Conservation (phyloP, 1,140 invertebrate genomes). For the Phthorimaea operculella region DNA sequence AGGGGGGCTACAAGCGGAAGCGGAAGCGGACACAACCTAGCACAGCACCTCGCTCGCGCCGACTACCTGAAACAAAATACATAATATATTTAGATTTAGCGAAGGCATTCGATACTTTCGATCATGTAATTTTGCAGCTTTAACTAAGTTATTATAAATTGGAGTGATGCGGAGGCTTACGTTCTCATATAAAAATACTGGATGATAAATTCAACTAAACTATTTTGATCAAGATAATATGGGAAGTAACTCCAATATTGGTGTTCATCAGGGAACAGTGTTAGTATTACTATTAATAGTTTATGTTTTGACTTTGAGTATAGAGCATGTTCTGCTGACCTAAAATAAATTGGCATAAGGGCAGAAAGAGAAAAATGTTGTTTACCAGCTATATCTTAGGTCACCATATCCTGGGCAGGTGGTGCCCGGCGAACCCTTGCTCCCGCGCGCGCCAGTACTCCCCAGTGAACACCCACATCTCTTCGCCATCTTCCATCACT, state of each 20-base stretch:
- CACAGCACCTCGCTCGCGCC: conserved; percentile 46
- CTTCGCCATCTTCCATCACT: conserved; percentile 36
- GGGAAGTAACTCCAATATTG: not conserved
- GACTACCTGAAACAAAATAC: conserved; percentile 26
- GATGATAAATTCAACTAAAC: too few relatives aligned
- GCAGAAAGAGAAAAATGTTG: too few relatives aligned
- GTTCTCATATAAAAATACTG: not conserved
- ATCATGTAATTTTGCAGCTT: not conserved
- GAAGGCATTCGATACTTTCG: not conserved
- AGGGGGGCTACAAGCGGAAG: conserved; percentile 17
- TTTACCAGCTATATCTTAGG: conserved; percentile 22
- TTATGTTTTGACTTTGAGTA: too few relatives aligned
- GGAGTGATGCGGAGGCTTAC: not conserved
- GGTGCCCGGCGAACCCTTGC: conserved; percentile 34
- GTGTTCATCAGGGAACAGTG: not conserved
- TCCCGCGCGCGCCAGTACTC: conserved; percentile 55
- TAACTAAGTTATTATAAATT: not conserved
- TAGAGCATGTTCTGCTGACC: too few relatives aligned
- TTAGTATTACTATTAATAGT: not conserved
- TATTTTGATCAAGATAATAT: not conserved
- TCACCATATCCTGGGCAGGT: conserved; percentile 52
- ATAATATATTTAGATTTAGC: not conserved
- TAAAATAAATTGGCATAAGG: too few relatives aligned
- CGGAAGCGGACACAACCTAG: conserved; percentile 38
- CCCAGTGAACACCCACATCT: conserved; percentile 54